Base-by-base conservation (phyloP, 2,888 invertebrate species). In the Acanthopleura granulata region DNA sequence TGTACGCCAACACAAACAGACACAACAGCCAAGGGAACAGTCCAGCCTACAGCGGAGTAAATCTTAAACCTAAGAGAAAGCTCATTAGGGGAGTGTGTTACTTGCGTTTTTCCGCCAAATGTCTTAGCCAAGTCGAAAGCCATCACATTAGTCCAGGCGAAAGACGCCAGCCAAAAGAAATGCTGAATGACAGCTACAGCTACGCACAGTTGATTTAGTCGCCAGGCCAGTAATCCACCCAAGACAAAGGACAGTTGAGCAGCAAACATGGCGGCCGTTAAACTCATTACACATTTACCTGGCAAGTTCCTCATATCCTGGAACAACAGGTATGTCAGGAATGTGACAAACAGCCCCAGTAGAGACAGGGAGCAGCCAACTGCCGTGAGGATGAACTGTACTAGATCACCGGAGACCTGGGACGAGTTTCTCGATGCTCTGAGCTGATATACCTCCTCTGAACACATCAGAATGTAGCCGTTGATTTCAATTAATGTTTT, bases 141-240 rank as follows among this genome's bases (percentile, higher is more conserved):
- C n/a, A 71, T 71, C 1, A 71, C 71, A 30, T 49, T 71, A 12
- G 49, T 71, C 71, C 71, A 71, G 40, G 71, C 30, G n/a, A 71
- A 71, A 11, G 71, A 40, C 40, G 71, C 49, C 71, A 71, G 49
- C 71, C 71, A 71, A 9, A 71, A 71, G 71, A 71, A 71, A 30
- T 71, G 71, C n/a, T 71, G 71, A 49, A 30, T 22, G 40, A 71
- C 14, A 6, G 71, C 71, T 18, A 49, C 15, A 15, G n/a, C 40
- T 14, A 49, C 14, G 71, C 71, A 71, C 12, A 30, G 15, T 4
- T 15, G 12, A 15, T 15, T 30, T 14, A 40, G 16, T 6, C 49
- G 14, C 40, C 57, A 57, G 57, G 30, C 16, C n/a, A 30, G 16
- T 22, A 71, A 40, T 18, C 40, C 40, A 71, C 71, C 71, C 16